phyloP scores from a whole-genome alignment of 2,888 invertebrate species.

The Teleiodes luculella region DNA sequence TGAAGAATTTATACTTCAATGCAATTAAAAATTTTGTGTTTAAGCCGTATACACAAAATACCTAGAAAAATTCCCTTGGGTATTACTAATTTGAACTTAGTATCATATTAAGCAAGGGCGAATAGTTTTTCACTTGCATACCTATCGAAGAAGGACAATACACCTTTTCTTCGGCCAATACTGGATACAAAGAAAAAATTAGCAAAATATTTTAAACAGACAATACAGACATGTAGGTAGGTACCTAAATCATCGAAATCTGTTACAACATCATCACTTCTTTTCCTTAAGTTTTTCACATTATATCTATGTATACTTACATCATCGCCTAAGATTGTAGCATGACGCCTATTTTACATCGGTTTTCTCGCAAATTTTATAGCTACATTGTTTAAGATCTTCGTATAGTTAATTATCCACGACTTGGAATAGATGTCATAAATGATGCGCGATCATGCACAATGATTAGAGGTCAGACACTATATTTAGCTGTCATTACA shows the following conservation, averaged over 20 bases:
- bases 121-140: no score
- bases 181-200: no score
- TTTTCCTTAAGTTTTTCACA: neutral
- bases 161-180: no score
- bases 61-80: no score
- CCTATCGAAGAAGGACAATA: no score
- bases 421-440: slow-evolving; percentile 39
- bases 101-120: no score
- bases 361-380: slow-evolving; percentile 36
- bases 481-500: slow-evolving; percentile 4
- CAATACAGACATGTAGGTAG: no score
- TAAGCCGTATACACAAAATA: no score
- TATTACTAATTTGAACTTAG: no score
- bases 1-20: no score
- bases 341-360: slow-evolving; percentile 36
- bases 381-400: slow-evolving; percentile 37
- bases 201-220: neutral
- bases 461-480: slow-evolving; percentile 24
- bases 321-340: slow-evolving; percentile 36
- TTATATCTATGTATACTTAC: slow-evolving; percentile 11
- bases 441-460: slow-evolving; percentile 35
- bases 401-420: slow-evolving; percentile 38
- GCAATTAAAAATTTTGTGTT: no score
- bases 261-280: neutral
- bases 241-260: no score